Conservation (phyloP, 2,797 vertebrate species). For the Halcyon leucocephala region DNA sequence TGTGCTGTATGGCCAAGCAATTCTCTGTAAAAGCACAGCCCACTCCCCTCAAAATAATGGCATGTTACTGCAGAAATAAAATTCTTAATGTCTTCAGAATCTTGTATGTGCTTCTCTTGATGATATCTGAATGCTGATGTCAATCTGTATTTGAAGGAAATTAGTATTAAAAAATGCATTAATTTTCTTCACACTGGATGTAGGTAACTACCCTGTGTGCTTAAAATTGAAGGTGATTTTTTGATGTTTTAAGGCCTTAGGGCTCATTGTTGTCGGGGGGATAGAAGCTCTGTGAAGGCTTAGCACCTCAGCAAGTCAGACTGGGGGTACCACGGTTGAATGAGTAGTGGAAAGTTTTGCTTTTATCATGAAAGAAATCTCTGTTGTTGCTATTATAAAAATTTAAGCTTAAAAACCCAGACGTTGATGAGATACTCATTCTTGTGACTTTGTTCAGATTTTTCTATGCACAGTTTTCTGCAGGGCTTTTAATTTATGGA, state of each 20-base stretch:
- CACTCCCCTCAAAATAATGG: rapidly evolving
- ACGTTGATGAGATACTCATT: neutral
- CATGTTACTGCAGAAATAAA: neutral
- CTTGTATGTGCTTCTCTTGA: neutral
- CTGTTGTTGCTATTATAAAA: neutral
- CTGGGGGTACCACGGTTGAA: neutral
- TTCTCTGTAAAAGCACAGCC: neutral
- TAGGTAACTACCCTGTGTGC: neutral
- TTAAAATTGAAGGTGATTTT: neutral
- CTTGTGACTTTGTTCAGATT: neutral
- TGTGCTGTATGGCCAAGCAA: neutral
- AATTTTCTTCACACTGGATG: neutral
- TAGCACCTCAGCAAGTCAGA: neutral
- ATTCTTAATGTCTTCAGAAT: neutral
- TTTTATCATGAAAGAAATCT: neutral
- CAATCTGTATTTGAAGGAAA: neutral
- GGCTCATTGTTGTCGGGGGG: neutral
- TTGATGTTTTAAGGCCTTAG: neutral
- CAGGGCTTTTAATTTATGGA: neutral
- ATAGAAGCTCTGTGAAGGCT: neutral
- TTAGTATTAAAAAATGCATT: neutral
- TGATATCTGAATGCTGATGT: neutral
- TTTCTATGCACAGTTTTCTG: neutral
- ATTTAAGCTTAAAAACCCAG: neutral
- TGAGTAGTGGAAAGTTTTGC: neutral